These are phyloP conservation scores for Asbolus verrucosus DNA, from an alignment of 1,140 invertebrate species.

Conservation along the genomic window DNA sequence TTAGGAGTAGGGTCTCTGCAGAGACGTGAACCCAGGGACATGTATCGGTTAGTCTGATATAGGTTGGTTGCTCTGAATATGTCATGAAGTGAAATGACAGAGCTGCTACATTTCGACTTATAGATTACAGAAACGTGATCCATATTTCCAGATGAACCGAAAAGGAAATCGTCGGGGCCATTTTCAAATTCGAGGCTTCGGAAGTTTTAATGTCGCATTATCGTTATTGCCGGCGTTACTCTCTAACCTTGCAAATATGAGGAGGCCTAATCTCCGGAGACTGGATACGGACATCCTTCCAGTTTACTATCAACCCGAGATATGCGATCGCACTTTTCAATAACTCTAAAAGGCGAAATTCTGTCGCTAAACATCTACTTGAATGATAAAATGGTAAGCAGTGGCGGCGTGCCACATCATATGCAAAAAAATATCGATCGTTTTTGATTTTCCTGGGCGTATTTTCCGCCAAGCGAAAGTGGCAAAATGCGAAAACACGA, in stretches of 20 bases:
- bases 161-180: conserved; percentile 22
- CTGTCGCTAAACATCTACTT: conserved; percentile 49
- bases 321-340: conserved; percentile 62
- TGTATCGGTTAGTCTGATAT: conserved; percentile 44
- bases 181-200: conserved; percentile 15
- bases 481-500: too few relatives aligned
- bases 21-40: conserved; percentile 39
- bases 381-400: conserved; percentile 39
- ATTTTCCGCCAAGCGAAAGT: not conserved
- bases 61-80: conserved; percentile 49
- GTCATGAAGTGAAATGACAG: conserved; percentile 50
- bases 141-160: conserved; percentile 26
- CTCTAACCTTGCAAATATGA: conserved; percentile 33
- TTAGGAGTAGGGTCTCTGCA: conserved; percentile 25
- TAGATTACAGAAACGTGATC: conserved; percentile 48
- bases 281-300: conserved; percentile 51
- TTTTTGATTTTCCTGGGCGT: conserved; percentile 6
- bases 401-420: conserved; percentile 6
- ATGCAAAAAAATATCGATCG: conserved; percentile 14
- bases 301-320: conserved; percentile 59
- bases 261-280: conserved; percentile 32
- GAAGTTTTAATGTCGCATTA: conserved; percentile 22
- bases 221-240: conserved; percentile 15
- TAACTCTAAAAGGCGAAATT: conserved; percentile 61
- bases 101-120: conserved; percentile 42